These are phyloP conservation scores for Thalassarche chlororhynchos DNA, from an alignment of 2,113 vertebrate genomes.

Conservation along the genomic window DNA sequence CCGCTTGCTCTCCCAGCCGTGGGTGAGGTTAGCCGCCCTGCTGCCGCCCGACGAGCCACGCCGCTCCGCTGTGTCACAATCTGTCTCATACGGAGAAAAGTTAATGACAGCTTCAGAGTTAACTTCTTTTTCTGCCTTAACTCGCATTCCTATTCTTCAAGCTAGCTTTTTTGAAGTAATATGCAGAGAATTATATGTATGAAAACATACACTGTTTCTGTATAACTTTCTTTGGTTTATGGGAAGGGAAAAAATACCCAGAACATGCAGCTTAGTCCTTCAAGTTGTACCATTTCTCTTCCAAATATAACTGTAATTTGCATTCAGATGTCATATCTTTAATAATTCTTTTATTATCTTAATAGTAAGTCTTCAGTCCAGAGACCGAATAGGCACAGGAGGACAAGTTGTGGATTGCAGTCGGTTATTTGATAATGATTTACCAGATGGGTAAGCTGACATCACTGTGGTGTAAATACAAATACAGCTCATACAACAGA, in stretches of 20 bases:
- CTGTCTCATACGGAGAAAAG: neutral
- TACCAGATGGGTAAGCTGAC: slow-evolving; percentile 90
- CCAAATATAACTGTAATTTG: neutral
- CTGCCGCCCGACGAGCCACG: rapidly evolving
- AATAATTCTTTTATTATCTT: slow-evolving; percentile 66
- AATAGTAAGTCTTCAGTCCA: slow-evolving; percentile 94
- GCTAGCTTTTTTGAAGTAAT: neutral
- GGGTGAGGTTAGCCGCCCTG: neutral
- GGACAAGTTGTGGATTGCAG: slow-evolving; percentile 96
- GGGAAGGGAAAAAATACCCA: neutral
- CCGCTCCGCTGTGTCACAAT: neutral
- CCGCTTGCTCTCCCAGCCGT: rapidly evolving
- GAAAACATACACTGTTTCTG: neutral
- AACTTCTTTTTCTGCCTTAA: neutral
- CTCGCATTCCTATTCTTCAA: neutral
- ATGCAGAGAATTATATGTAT: neutral
- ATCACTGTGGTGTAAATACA: neutral
- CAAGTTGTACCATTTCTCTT: neutral
- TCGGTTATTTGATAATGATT: slow-evolving; percentile 93
- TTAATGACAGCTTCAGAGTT: neutral
- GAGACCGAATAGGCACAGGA: slow-evolving; percentile 93
- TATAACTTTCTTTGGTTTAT: neutral
- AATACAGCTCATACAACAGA: neutral
- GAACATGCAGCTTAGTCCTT: neutral
- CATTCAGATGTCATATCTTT: neutral